Percentiles rank a stretch among this genome's conserved stretches.
phyloP scores from a whole-genome alignment of 2,888 invertebrate species.

The Hyppa rectilinea region DNA sequence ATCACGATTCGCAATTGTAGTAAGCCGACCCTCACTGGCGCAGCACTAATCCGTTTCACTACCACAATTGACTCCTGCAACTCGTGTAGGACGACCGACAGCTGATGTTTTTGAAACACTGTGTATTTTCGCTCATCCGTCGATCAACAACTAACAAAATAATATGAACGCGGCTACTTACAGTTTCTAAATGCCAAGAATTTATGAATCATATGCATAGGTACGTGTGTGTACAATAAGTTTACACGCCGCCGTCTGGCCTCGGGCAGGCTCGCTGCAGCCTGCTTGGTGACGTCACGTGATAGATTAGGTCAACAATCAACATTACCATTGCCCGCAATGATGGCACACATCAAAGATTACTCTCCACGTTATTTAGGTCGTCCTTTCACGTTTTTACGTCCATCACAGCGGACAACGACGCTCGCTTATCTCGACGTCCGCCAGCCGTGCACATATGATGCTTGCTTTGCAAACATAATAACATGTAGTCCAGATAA shows the following conservation, averaged over 20 bases:
- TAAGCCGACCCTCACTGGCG: constrained; percentile 15
- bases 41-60: constrained; percentile 44
- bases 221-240: constrained; percentile 62
- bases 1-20: constrained; percentile 24
- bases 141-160: constrained; percentile 56
- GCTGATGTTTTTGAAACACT: constrained; percentile 59
- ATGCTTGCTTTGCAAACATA: constrained; percentile 78
- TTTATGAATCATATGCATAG: constrained; percentile 58
- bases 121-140: constrained; percentile 53
- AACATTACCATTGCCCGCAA: constrained; percentile 67
- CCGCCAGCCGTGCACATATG: constrained; percentile 70
- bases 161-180: constrained; percentile 47
- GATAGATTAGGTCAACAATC: constrained; percentile 79
- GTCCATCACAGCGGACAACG: constrained; percentile 74
- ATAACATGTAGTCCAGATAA: constrained; percentile 67
- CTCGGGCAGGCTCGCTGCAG: constrained; percentile 67
- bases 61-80: constrained; percentile 46
- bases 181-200: constrained; percentile 59
- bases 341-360: constrained; percentile 66
- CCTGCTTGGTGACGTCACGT: constrained; percentile 74
- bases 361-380: constrained; percentile 70
- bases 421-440: constrained; percentile 75
- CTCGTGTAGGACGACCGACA: constrained; percentile 49
- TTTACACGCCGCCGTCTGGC: constrained; percentile 71
- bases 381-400: constrained; percentile 73